Conservation (phyloP, 2,888 invertebrate genomes). For the Dryocosmus kuriphilus region DNA sequence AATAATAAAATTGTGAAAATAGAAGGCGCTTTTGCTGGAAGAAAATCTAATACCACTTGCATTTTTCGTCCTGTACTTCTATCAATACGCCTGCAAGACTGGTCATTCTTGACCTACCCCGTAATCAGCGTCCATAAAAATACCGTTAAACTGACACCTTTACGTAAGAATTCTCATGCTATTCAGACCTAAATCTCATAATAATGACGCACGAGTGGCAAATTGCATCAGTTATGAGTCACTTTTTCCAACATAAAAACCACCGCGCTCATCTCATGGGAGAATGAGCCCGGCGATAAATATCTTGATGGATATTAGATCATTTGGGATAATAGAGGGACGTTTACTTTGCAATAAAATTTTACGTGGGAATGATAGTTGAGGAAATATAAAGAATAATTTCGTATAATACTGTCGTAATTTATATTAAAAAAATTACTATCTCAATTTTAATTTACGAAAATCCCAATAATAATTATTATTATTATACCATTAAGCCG, state of each 20-base stretch:
- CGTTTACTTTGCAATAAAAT: not conserved
- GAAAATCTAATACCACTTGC: slow-evolving; percentile 9
- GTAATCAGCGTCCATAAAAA: slow-evolving; percentile 72
- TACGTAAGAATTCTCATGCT: slow-evolving; percentile 22
- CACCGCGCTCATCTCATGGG: slow-evolving; percentile 4
- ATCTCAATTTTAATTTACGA: no score
- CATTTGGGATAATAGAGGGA: not conserved
- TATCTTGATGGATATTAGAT: slow-evolving; percentile 19
- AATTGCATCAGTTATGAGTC: slow-evolving; percentile 35
- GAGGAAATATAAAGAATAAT: not conserved
- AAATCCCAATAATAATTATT: no score
- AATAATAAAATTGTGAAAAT: not conserved
- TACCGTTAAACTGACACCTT: slow-evolving; percentile 70
- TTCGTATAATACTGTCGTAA: no score
- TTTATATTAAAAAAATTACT: no score
- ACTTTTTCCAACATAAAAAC: slow-evolving; percentile 33
- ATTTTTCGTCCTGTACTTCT: not conserved
- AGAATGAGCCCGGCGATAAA: slow-evolving; percentile 23
- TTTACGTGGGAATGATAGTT: not conserved
- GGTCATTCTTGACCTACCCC: slow-evolving; percentile 60
- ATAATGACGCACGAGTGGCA: slow-evolving; percentile 33
- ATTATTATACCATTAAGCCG: no score
- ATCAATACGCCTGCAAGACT: slow-evolving; percentile 11
- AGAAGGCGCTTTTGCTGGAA: not conserved
- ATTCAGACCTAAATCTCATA: slow-evolving; percentile 14